These are phyloP conservation scores for Delichon dasypus DNA, from an alignment of 2,797 vertebrate species.

Conservation along the genomic window DNA sequence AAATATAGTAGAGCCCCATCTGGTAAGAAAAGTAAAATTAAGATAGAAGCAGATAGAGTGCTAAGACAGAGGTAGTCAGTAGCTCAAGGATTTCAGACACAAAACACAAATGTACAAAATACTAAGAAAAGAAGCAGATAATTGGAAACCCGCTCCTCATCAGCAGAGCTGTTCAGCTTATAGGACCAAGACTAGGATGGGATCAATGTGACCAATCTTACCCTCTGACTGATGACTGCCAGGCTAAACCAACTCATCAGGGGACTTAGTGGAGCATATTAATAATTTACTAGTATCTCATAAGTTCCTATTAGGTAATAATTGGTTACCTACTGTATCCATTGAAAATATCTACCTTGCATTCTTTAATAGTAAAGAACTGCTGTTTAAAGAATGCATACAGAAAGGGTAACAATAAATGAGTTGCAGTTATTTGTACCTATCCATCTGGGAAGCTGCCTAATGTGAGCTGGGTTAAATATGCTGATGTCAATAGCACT, in stretches of 20 bases:
- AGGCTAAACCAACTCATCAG: neutral
- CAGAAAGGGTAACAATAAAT: neutral
- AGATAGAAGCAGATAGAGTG: neutral
- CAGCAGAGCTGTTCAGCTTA: neutral
- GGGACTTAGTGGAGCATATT: neutral
- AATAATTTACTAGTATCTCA: neutral
- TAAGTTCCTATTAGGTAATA: neutral
- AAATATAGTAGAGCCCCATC: neutral
- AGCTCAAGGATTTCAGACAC: neutral
- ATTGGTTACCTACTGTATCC: neutral
- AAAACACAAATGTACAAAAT: neutral
- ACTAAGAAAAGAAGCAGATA: neutral
- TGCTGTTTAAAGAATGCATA: neutral
- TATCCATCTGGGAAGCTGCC: neutral
- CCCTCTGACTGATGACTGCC: neutral
- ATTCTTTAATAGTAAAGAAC: neutral
- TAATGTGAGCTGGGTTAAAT: neutral
- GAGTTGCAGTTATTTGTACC: neutral
- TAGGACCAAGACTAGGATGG: neutral
- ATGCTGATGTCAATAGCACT: neutral
- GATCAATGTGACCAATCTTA: neutral
- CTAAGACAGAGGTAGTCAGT: neutral
- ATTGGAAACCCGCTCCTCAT: neutral
- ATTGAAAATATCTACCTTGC: neutral
- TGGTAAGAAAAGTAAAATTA: neutral